Evolutionary conservation across 2,888 invertebrate genomes (phyloP).

Genomic region (Brassicogethes aeneus): DNA sequence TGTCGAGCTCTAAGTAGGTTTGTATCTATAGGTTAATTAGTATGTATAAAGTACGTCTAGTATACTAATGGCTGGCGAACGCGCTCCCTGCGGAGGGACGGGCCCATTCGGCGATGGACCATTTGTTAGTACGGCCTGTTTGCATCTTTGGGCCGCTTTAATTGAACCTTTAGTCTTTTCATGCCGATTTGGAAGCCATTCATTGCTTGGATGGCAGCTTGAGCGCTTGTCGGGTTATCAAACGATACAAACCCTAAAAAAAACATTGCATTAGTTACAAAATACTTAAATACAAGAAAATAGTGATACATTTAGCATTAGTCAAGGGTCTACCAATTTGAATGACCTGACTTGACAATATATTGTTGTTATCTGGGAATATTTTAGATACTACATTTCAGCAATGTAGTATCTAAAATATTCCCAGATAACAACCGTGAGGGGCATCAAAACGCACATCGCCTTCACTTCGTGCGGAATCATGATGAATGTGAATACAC

Average conservation of each 20-base stretch:
- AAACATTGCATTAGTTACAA: conserved; percentile 9
- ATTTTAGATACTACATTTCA: too few species aligned
- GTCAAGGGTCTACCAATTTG: too few species aligned
- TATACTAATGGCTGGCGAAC: conserved; percentile 32
- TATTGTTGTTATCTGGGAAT: too few species aligned
- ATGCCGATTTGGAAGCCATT: conserved; percentile 99
- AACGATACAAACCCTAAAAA: conserved; percentile 95
- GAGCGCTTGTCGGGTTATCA: conserved; percentile 97
- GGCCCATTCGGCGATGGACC: conserved; percentile 31
- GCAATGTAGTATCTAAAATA: background rate
- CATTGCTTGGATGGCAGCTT: conserved; percentile 98
- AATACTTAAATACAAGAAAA: background rate
- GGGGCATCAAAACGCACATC: too few species aligned
- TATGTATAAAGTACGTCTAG: conserved; percentile 23
- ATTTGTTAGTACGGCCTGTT: conserved; percentile 93
- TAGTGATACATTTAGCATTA: too few species aligned
- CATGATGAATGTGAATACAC: too few species aligned
- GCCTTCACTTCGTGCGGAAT: too few species aligned
- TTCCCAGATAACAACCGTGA: background rate
- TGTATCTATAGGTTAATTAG: conserved; percentile 10
- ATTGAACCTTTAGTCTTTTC: conserved; percentile 99
- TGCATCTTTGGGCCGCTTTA: conserved; percentile 98
- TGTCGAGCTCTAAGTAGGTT: background rate
- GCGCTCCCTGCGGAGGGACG: conserved; percentile 14
- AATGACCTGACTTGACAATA: too few species aligned